Base-by-base conservation (phyloP, 2,113 vertebrate genomes). In the Centropus unirufus region DNA sequence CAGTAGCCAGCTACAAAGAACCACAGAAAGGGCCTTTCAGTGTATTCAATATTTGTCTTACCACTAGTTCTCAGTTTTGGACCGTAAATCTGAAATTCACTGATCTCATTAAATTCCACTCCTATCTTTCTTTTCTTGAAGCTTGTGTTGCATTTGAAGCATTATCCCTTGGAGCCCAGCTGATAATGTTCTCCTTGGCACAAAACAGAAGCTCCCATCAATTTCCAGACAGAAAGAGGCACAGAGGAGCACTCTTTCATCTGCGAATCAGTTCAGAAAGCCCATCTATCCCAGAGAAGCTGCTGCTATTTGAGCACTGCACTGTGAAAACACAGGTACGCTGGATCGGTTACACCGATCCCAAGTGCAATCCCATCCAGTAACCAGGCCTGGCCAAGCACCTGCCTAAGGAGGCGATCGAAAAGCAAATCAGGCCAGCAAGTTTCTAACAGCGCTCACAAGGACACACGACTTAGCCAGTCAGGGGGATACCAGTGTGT, bases 401-500 rank as follows among this genome's bases (percentile, higher is more conserved):
- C 79, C 34, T 47, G 19, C 6, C 14, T 6, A 64, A 73, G n/a
- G 26, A 67, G 16, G 34, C 18, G 57, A 76, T 12, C 23, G 27
- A 83, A 46, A 68, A 32, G 29, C 51, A 75, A 79, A 90, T 20
- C 12, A 58, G n/a, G 39, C 17, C 82, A 68, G 9, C 18, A 36
- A 5, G n/a, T n/a, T 66, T 46, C 46, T 72, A 90, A 61, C 0
- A 1, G 36, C 14, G 8, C 4, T 66, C 4, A 1, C 26, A 78
- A 51, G 20, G 44, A 58, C 11, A 74, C 14, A 76, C 17, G 44
- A 49, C 13, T 40, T 6, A 39, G 0, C 27, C 54, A 20, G 3
- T 12, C 30, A 19, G 4, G 6, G 22, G 11, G 11, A 69, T 2
- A 2, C 0, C 87, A 63, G 5, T 11, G n/a, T 17, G 47, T 32